Conservation (phyloP, 2,888 invertebrate species). For the Cordilura impudica region DNA sequence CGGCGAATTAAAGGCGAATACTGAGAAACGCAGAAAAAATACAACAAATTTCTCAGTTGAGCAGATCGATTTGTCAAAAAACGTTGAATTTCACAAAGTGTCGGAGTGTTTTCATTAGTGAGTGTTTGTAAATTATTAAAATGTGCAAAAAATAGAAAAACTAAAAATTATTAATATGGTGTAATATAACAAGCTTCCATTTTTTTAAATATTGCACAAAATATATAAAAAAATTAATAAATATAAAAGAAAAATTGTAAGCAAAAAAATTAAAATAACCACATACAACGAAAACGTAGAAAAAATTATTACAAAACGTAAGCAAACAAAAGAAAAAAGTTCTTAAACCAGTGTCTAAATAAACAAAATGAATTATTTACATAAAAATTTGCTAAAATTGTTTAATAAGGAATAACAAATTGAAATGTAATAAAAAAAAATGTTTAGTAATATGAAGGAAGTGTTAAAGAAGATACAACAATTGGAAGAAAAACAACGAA, state of each 20-base stretch:
- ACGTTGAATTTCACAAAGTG: slow-evolving; percentile 23
- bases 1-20: no score
- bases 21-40: no score
- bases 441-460: not conserved
- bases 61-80: slow-evolving; percentile 59
- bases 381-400: slow-evolving; percentile 17
- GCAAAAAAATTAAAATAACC: slow-evolving; percentile 5
- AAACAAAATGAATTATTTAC: slow-evolving; percentile 14
- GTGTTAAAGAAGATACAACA: no score
- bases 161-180: not conserved
- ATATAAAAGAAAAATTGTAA: not conserved
- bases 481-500: not conserved
- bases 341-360: not conserved
- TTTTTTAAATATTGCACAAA: slow-evolving; percentile 11
- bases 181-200: not conserved
- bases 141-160: slow-evolving; percentile 4
- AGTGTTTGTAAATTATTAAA: slow-evolving; percentile 16
- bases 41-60: slow-evolving; percentile 50
- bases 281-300: slow-evolving; percentile 32
- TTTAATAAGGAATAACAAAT: not conserved
- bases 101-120: slow-evolving; percentile 41
- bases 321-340: not conserved
- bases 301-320: slow-evolving; percentile 27
- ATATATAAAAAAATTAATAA: not conserved
- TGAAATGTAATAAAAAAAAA: not conserved